Conservation (phyloP, 2,113 vertebrate genomes). For the Toxostoma redivivum region DNA sequence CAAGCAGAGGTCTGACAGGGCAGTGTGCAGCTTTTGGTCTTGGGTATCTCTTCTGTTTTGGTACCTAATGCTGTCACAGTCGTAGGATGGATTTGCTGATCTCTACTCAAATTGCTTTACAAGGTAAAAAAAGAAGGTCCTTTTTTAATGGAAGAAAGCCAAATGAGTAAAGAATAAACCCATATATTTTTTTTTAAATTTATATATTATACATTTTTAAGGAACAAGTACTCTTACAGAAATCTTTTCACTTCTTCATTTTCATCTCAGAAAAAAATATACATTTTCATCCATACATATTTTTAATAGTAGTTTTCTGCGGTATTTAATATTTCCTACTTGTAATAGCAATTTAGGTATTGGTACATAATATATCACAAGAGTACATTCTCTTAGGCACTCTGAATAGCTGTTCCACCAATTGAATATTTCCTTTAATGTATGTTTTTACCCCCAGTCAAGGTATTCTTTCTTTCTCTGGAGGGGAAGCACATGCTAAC, state of each 20-base stretch:
- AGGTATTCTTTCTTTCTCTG: not conserved
- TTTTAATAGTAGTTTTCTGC: not conserved
- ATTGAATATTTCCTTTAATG: not conserved
- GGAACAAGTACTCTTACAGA: not conserved
- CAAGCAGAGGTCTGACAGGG: not conserved
- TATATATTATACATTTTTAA: not conserved
- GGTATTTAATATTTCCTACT: not conserved
- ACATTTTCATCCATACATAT: not conserved
- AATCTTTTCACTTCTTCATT: not conserved
- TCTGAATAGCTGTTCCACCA: not conserved
- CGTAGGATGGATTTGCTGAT: not conserved
- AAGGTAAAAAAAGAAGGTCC: not conserved
- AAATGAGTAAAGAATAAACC: not conserved
- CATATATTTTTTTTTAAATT: not conserved
- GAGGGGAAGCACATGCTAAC: not conserved
- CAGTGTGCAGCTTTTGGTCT: not conserved
- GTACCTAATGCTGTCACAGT: not conserved
- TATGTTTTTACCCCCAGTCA: not conserved
- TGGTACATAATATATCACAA: not conserved
- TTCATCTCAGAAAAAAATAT: not conserved
- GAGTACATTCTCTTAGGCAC: not conserved
- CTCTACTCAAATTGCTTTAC: not conserved
- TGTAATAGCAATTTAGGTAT: not conserved
- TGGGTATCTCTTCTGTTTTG: not conserved
- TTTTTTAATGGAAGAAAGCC: not conserved